Base-by-base conservation (phyloP, 2,797 vertebrate species). In the Linurgus olivaceus region DNA sequence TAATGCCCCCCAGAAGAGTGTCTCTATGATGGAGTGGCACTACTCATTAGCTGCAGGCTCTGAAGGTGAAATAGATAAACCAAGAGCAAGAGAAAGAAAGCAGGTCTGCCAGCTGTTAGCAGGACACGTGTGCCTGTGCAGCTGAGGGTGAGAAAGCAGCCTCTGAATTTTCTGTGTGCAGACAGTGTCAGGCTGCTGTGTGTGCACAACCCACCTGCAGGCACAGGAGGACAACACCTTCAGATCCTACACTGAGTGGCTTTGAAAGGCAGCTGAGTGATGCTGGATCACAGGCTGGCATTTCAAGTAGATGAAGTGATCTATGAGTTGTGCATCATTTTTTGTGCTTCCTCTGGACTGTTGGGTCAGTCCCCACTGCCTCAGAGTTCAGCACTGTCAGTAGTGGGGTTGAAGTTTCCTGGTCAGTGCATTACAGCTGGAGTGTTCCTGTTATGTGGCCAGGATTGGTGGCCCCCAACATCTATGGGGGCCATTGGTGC, bases 21-120 rank as follows among this genome's bases (percentile, higher is more conserved):
- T 48, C 52, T 44, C 80, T 81, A 7, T 81, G 57, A 52, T 23
- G 29, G 84, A 88, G 37, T 55, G 86, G 74, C 77, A 57, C 23
- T 33, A 4, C 57, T 79, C 77, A 65, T 85, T 86, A 93, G 61
- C 45, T 93, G 75, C 76, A 63, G 37, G 52, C 50, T 94, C 90
- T 92, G 90, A 96, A 95, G 86, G 73, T 91, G 72, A 94, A 94
- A 93, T 42, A 89, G 78, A 93, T 86, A 84, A 94, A 83, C 51
- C 59, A 73, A 67, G 67, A 86, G 70, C 19, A 66, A 73, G 90
- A 78, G 51, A 83, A 95, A 84, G 55, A 24, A 87, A 37, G 72
- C 63, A n/a, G 20, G 6, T 21, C 28, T 86, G 44, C 4, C 7
- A 89, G 73, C 68, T 26, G 1, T n/a, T 66, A n/a, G 68, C 67